phyloP scores from a whole-genome alignment of 1,140 invertebrate genomes.

The Chrysomallon squamiferum region DNA sequence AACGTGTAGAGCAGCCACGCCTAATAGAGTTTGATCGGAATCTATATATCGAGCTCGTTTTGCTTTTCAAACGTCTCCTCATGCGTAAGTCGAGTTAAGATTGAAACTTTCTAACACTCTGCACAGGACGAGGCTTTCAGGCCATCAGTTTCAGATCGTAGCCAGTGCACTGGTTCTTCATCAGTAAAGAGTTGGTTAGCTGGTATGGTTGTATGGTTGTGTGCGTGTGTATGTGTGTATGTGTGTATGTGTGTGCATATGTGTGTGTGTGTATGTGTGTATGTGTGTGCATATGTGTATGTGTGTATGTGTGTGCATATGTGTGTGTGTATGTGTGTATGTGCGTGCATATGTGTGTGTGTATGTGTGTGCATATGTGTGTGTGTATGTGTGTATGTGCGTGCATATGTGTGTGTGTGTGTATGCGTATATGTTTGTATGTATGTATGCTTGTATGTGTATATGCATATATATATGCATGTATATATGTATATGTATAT shows the following conservation, averaged over 20 bases:
- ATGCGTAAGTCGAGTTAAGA: neutral
- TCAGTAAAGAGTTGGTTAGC: neutral
- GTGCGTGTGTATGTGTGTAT: constrained; percentile 3
- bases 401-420: neutral
- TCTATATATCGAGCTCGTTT: neutral
- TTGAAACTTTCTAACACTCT: neutral
- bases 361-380: neutral
- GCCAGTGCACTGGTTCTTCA: neutral
- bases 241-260: neutral
- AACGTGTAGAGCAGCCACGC: too few relatives aligned
- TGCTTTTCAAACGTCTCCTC: neutral
- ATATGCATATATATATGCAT: too few relatives aligned
- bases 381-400: neutral
- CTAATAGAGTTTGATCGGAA: neutral
- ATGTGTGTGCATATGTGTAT: constrained; percentile 7
- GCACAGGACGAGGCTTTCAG: neutral
- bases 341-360: neutral
- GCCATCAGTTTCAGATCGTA: neutral
- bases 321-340: constrained; percentile 3
- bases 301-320: neutral
- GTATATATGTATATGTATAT: too few relatives aligned
- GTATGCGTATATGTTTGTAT: too few relatives aligned
- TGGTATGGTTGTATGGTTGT: constrained; percentile 1
- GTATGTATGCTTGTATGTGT: too few relatives aligned
- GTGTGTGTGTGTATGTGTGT: neutral